These are phyloP conservation scores for Synergus umbraculus DNA, from an alignment of 2,888 invertebrate species.

Conservation along the genomic window DNA sequence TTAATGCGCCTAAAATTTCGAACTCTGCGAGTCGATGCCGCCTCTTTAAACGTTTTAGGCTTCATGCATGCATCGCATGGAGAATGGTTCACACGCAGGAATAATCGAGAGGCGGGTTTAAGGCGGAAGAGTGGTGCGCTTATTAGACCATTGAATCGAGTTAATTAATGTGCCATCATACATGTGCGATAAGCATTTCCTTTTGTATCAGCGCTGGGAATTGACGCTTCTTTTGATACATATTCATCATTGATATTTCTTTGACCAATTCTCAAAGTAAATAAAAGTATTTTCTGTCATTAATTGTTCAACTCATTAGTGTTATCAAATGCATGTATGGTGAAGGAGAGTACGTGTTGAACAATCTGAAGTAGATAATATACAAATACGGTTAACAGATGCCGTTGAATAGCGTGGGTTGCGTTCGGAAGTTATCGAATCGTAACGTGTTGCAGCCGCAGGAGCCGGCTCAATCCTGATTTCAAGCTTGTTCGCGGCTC, in stretches of 20 bases:
- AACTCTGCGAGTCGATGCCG: background rate
- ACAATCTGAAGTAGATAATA: slow-evolving; percentile 35
- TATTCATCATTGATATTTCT: background rate
- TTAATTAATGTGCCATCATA: slow-evolving; percentile 55
- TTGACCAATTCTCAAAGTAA: background rate
- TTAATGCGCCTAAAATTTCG: background rate
- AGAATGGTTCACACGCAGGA: slow-evolving; percentile 55
- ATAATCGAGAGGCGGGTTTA: slow-evolving; percentile 49
- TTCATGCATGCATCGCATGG: background rate
- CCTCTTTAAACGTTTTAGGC: background rate
- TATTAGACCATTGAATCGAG: slow-evolving; percentile 57
- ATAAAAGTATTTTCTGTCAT: background rate
- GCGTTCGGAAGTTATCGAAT: slow-evolving; percentile 61
- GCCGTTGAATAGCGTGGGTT: slow-evolving; percentile 54
- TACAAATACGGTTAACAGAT: slow-evolving; percentile 53
- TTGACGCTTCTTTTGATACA: background rate
- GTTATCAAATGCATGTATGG: background rate
- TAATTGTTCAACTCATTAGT: background rate
- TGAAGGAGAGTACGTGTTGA: background rate
- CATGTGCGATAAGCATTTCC: slow-evolving; percentile 48
- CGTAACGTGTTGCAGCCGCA: slow-evolving; percentile 56
- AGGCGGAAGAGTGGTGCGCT: slow-evolving; percentile 54
- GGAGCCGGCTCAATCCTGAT: slow-evolving; percentile 60
- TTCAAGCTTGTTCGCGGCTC: slow-evolving; percentile 65
- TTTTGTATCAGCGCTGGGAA: slow-evolving; percentile 42